A percentile compares a stretch with the other conserved stretches of the same genome.
Evolutionary conservation across 2,797 vertebrate species (phyloP).

Genomic region (Tokudaia tokunoshimensis): DNA sequence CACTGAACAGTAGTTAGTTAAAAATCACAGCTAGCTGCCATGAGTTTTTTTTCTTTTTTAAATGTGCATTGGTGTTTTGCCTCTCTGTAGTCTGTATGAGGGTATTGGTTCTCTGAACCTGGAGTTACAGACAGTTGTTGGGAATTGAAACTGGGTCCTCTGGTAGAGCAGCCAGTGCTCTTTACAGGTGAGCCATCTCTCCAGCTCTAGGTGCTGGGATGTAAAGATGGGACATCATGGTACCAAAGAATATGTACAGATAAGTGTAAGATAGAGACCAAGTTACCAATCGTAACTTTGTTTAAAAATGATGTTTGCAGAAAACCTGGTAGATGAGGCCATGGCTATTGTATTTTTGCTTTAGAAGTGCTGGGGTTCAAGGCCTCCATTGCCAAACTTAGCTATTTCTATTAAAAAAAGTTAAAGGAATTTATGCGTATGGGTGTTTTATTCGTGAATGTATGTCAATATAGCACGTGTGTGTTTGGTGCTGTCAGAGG

Average conservation of each 20-base stretch:
- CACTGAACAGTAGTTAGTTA: neutral
- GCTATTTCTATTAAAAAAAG: neutral
- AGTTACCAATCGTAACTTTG: neutral
- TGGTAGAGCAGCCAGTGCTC: neutral
- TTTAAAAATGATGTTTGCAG: neutral
- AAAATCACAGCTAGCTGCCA: neutral
- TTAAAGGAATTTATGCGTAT: neutral
- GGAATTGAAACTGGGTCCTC: neutral
- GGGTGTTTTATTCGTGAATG: neutral
- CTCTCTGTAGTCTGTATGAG: neutral
- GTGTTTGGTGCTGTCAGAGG: neutral
- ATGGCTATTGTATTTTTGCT: neutral
- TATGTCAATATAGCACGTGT: neutral
- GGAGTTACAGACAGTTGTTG: neutral
- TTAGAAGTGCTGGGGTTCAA: neutral
- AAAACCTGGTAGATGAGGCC: neutral
- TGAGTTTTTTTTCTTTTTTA: neutral
- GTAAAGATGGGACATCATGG: neutral
- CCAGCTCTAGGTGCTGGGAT: neutral
- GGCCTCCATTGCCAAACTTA: too few species aligned
- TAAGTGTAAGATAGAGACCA: neutral
- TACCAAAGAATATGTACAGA: neutral
- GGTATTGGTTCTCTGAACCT: neutral
- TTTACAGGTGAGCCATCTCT: too few species aligned
- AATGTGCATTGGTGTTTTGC: neutral